These are phyloP conservation scores for Cheilosia urbana DNA, from an alignment of 2,888 invertebrate genomes.

Conservation along the genomic window DNA sequence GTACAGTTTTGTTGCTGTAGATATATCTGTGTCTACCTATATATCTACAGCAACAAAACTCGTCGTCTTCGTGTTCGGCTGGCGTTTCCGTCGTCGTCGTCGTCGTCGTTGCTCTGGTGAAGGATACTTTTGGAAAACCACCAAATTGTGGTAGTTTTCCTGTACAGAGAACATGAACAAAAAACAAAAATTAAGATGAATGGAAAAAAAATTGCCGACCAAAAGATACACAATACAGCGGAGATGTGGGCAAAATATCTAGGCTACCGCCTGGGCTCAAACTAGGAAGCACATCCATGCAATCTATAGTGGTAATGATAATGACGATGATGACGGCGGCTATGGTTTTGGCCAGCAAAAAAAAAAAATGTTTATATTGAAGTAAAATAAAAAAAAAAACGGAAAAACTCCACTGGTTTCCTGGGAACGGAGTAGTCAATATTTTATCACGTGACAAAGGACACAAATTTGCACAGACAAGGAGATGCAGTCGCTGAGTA, in stretches of 20 bases:
- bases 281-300: neutral
- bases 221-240: constrained; percentile 14
- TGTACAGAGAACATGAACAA: constrained; percentile 8
- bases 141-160: constrained; percentile 70
- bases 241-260: constrained; percentile 59
- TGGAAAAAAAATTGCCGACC: constrained; percentile 11
- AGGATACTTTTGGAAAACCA: constrained; percentile 72
- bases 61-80: constrained; percentile 32
- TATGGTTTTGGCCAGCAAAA: constrained; percentile 61
- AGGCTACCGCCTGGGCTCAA: constrained; percentile 53
- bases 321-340: constrained; percentile 72
- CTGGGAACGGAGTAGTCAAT: constrained; percentile 58
- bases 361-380: constrained; percentile 54
- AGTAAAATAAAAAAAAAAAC: neutral
- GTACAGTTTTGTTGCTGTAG: constrained; percentile 21
- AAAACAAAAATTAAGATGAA: constrained; percentile 8
- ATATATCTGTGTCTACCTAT: too few species aligned
- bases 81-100: constrained; percentile 27
- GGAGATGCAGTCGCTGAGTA: neutral
- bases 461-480: constrained; percentile 42
- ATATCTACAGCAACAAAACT: too few species aligned
- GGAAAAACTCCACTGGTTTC: constrained; percentile 13
- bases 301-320: constrained; percentile 65
- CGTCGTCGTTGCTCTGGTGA: constrained; percentile 23
- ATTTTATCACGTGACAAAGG: constrained; percentile 63